phyloP scores from a whole-genome alignment of 2,888 invertebrate genomes.

The Antheraea assamensis region DNA sequence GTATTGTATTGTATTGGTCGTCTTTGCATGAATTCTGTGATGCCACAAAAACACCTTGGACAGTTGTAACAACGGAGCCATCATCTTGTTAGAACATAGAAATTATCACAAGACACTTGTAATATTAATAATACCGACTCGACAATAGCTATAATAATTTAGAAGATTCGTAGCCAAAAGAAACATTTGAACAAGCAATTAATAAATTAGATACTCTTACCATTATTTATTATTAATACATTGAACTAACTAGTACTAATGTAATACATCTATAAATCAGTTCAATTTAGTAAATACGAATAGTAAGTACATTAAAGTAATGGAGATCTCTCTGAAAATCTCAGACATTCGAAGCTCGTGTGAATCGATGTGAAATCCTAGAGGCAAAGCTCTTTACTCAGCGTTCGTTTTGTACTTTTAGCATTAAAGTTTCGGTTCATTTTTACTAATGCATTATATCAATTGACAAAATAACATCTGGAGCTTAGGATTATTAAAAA shows the following conservation, averaged over 20 bases:
- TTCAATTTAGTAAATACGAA: background rate
- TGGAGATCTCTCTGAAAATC: background rate
- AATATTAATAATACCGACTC: too few species aligned
- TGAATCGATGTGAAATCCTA: background rate
- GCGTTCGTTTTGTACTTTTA: background rate
- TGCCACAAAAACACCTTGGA: too few species aligned
- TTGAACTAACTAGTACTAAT: background rate
- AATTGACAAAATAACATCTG: background rate
- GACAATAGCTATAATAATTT: too few species aligned
- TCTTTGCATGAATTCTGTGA: too few species aligned
- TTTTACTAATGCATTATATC: background rate
- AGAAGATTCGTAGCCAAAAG: too few species aligned
- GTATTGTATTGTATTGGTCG: too few species aligned
- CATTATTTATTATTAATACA: background rate
- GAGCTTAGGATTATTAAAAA: too few species aligned
- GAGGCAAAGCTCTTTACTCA: slow-evolving; percentile 6
- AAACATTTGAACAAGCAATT: too few species aligned
- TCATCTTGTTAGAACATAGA: too few species aligned
- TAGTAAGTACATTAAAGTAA: slow-evolving; percentile 6
- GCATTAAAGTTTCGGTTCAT: background rate
- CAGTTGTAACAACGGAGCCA: too few species aligned
- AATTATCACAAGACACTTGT: too few species aligned
- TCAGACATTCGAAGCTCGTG: background rate
- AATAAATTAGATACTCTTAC: too few species aligned
- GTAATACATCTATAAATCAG: background rate